Base-by-base conservation (phyloP, 2,113 vertebrate genomes). In the Entosphenus tridentatus region DNA sequence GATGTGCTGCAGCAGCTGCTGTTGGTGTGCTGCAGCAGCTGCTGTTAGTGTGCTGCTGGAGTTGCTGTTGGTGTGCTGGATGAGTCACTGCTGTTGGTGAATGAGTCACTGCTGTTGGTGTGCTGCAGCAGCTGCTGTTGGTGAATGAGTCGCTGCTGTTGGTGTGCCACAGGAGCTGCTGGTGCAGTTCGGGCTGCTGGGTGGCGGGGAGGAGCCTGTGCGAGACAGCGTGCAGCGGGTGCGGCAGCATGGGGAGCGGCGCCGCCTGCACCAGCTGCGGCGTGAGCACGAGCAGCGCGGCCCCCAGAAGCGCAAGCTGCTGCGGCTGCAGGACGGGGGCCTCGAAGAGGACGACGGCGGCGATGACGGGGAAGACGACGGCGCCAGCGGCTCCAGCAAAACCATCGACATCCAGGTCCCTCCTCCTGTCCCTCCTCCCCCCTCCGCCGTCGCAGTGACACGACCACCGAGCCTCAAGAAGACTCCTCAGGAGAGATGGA, bases 341-440 rank as follows among this genome's bases (percentile, higher is more conserved):
- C 70, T 2, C 0, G 39, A 39, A 39, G 13, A 74, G 72, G 72
- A 83, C 69, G 10, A 83, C 78, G 56, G 82, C 2, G 72, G 83
- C 12, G 86, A 87, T 10, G 78, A 79, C 0, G 72, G 73, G 11
- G 72, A 57, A 0, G 12, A 11, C 7, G 14, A 8, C 8, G 2
- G 18, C 39, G 10, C 68, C 0, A 58, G 55, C 54, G 1, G 18
- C 0, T 65, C 59, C 14, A 65, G 68, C 70, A 70, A 73, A 57
- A 12, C 69, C 2, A 11, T 88, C 65, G 88, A 95, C 78, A 89
- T 95, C 74, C 89, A 93, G 88, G 89, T 87, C 39, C 39, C 39
- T 39, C 39, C 39, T 39, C 39, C 39, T 39, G 39, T 39, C 39
- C 6, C 39, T 39, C 39, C 39, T 39, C 39, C 39, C 39, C 7